Evolutionary conservation across 2,888 invertebrate species (phyloP).

Genomic region (Epistrophe eligans): DNA sequence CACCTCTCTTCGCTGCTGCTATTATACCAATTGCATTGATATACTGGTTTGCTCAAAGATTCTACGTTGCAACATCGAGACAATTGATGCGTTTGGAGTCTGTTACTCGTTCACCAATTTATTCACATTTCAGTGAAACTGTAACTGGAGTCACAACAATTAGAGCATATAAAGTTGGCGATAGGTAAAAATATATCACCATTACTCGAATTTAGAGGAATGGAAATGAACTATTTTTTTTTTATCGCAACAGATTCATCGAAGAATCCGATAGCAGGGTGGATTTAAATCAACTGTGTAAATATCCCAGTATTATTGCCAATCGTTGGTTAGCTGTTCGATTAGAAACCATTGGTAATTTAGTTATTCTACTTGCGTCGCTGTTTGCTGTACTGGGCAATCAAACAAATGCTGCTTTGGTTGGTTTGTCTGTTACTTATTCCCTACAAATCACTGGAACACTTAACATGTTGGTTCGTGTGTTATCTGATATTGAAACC

Average conservation of each 20-base stretch:
- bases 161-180: conserved; percentile 91
- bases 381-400: conserved; percentile 94
- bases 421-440: conserved; percentile 95
- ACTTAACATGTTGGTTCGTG: conserved; percentile 97
- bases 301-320: conserved; percentile 95
- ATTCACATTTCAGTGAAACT: conserved; percentile 98
- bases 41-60: conserved; percentile 95
- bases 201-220: neutral
- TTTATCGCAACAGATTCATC: conserved; percentile 88
- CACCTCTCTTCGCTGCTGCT: conserved; percentile 91
- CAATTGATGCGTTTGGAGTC: conserved; percentile 97
- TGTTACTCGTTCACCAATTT: conserved; percentile 97
- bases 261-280: conserved; percentile 94
- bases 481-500: conserved; percentile 98
- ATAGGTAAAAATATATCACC: conserved; percentile 78
- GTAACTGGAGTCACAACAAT: conserved; percentile 94
- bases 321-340: conserved; percentile 98
- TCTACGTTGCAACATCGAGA: conserved; percentile 96
- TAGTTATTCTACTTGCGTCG: conserved; percentile 97
- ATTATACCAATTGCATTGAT: conserved; percentile 91
- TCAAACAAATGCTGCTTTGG: conserved; percentile 90
- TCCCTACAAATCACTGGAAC: conserved; percentile 96
- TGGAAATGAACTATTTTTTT: conserved; percentile 1
- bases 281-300: conserved; percentile 96
- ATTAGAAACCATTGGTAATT: conserved; percentile 97